A percentile compares a stretch with the other conserved stretches of the same genome.
Conservation (phyloP, 2,113 vertebrate species). For the Castor canadensis region DNA sequence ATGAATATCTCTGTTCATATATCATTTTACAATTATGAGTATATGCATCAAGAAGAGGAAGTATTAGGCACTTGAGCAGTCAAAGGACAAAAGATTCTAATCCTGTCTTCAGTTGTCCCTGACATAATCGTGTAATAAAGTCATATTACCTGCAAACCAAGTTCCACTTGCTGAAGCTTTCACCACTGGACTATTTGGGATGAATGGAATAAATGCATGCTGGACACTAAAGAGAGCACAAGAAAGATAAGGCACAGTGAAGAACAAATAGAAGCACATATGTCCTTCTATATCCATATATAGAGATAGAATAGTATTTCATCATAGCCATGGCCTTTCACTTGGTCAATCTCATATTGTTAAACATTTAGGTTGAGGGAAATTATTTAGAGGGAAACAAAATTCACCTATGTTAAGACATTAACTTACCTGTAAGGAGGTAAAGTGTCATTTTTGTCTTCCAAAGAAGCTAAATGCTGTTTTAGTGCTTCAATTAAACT, state of each 20-base stretch:
- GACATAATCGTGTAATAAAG: not conserved
- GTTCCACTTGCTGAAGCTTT: not conserved
- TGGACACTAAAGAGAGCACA: slow-evolving; percentile 47
- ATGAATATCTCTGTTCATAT: not conserved
- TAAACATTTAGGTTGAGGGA: slow-evolving; percentile 5
- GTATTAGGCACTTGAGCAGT: not conserved
- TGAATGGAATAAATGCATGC: not conserved
- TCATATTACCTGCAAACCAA: slow-evolving; percentile 35
- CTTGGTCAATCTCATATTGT: not conserved
- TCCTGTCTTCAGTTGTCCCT: not conserved
- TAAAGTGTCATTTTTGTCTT: slow-evolving; percentile 92
- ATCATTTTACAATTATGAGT: not conserved
- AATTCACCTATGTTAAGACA: not conserved
- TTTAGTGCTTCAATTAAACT: slow-evolving; percentile 95
- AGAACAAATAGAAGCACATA: not conserved
- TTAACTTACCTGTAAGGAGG: slow-evolving; percentile 90
- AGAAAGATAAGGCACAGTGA: not conserved
- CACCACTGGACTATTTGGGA: not conserved
- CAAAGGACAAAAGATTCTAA: slow-evolving; percentile 11
- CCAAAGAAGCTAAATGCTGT: slow-evolving; percentile 96
- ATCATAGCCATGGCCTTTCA: slow-evolving; percentile 8
- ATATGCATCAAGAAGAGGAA: slow-evolving; percentile 26
- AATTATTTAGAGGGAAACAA: not conserved
- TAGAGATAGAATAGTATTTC: not conserved
- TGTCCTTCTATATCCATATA: not conserved